phyloP scores from a whole-genome alignment of 2,888 invertebrate genomes.

The Helicoverpa assulta region DNA sequence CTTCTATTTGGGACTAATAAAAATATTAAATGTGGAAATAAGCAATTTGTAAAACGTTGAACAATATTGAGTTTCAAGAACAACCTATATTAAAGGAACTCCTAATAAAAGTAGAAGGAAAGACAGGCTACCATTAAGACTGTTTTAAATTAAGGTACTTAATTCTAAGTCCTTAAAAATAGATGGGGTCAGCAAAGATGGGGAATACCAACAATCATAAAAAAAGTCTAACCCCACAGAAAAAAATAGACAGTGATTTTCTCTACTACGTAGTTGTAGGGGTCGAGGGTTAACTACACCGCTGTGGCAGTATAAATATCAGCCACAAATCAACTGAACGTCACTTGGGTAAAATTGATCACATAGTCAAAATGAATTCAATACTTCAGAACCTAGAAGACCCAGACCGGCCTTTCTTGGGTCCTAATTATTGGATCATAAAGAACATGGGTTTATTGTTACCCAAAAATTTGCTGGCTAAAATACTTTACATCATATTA shows the following conservation, averaged over 20 bases:
- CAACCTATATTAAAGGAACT: slow-evolving; percentile 20
- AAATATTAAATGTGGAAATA: too few species aligned
- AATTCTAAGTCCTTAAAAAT: slow-evolving; percentile 51
- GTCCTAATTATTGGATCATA: slow-evolving; percentile 81
- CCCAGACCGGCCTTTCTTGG: slow-evolving; percentile 73
- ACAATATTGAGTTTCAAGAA: not conserved
- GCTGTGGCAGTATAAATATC: slow-evolving; percentile 58
- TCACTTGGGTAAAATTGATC: slow-evolving; percentile 38
- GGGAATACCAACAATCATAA: slow-evolving; percentile 37
- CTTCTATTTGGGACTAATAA: too few species aligned
- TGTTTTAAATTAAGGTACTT: slow-evolving; percentile 2
- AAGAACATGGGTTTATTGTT: slow-evolving; percentile 74
- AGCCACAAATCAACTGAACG: slow-evolving; percentile 30
- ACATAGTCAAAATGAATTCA: slow-evolving; percentile 57
- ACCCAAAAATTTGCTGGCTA: slow-evolving; percentile 69
- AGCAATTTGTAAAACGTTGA: not conserved
- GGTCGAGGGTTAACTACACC: slow-evolving; percentile 45
- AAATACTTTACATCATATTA: slow-evolving; percentile 67
- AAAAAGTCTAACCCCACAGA: slow-evolving; percentile 37
- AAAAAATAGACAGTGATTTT: slow-evolving; percentile 53
- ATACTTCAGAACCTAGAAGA: slow-evolving; percentile 74
- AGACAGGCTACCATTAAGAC: slow-evolving; percentile 12
- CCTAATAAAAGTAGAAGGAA: slow-evolving; percentile 3
- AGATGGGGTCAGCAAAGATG: slow-evolving; percentile 24
- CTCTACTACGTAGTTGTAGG: slow-evolving; percentile 45